Evolutionary conservation across 2,113 vertebrate genomes (phyloP).

Genomic region (Hemichromis elongatus): DNA sequence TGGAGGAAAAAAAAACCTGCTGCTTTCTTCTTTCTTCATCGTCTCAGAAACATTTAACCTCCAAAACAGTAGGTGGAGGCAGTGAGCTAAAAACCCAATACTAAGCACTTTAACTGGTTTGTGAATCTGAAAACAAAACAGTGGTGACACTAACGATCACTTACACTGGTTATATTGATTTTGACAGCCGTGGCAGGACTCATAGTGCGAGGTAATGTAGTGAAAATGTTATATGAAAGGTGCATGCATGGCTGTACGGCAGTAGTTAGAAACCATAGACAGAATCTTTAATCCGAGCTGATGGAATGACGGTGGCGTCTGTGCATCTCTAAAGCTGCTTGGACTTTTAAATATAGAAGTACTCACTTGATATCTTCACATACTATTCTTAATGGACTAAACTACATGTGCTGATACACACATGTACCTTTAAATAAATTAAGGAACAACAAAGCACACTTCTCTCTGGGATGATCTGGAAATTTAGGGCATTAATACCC

Average conservation of each 20-base stretch:
- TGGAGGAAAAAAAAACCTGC: background rate
- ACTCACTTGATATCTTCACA: background rate
- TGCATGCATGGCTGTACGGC: background rate
- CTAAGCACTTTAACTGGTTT: background rate
- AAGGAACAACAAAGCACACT: background rate
- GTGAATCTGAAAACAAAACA: background rate
- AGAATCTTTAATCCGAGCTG: background rate
- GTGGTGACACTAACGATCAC: background rate
- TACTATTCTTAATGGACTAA: background rate
- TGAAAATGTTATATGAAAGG: background rate
- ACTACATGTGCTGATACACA: background rate
- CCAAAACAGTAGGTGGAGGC: slow-evolving; percentile 31
- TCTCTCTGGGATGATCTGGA: background rate
- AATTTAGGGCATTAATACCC: background rate
- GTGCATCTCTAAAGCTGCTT: background rate
- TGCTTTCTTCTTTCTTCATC: background rate
- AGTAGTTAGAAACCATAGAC: background rate
- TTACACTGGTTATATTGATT: background rate
- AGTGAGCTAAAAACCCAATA: background rate
- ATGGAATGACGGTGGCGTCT: background rate
- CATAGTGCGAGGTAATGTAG: background rate
- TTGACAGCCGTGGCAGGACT: background rate
- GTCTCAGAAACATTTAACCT: background rate
- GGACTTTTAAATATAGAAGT: background rate
- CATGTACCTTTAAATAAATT: background rate